Percentiles rank a stretch among this genome's conserved stretches.
Evolutionary conservation across 2,797 vertebrate genomes (phyloP).

Genomic region (Cygnus olor): DNA sequence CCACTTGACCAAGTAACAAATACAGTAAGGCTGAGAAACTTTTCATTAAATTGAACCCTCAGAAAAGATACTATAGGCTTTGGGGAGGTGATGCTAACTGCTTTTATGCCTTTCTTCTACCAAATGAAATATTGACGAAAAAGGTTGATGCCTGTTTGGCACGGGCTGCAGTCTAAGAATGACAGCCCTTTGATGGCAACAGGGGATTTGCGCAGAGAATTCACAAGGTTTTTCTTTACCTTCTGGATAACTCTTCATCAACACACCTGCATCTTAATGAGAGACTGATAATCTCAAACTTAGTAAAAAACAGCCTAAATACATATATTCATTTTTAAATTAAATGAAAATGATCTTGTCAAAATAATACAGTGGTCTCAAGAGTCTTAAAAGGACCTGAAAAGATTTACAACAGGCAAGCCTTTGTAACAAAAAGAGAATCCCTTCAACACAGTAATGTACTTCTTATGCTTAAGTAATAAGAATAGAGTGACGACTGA

Average conservation of each 20-base stretch:
- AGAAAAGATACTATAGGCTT: not conserved
- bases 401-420: not conserved
- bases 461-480: not conserved
- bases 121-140: not conserved
- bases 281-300: not conserved
- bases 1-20: not conserved
- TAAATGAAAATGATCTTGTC: not conserved
- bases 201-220: not conserved
- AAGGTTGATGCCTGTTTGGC: not conserved
- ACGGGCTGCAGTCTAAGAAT: not conserved
- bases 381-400: not conserved
- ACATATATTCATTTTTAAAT: not conserved
- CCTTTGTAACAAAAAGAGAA: not conserved
- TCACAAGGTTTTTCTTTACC: not conserved
- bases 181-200: not conserved
- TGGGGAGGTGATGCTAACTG: not conserved
- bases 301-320: not conserved
- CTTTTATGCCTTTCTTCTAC: not conserved
- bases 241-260: not conserved
- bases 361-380: not conserved
- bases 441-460: not conserved
- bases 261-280: not conserved
- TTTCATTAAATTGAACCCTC: not conserved
- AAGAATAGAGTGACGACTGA: not conserved
- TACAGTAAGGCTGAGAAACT: not conserved